phyloP scores from a whole-genome alignment of 2,888 invertebrate species.

The Aspidapion aeneum region DNA sequence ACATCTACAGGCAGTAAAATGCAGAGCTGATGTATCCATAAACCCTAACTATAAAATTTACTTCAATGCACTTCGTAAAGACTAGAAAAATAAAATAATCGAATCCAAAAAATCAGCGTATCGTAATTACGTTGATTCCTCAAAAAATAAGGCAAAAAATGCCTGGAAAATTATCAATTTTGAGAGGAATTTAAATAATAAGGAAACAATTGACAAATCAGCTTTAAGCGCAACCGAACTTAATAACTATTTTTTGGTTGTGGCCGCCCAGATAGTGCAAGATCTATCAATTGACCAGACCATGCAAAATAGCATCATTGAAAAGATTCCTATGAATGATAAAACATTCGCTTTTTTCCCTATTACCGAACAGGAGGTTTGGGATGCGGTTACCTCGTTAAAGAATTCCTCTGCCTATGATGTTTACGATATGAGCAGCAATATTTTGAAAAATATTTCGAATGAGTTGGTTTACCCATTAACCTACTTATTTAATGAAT shows the following conservation, averaged over 20 bases:
- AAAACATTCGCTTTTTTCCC: not conserved
- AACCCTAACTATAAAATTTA: not conserved
- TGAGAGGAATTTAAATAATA: not conserved
- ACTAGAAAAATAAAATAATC: not conserved
- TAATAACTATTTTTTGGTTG: not conserved
- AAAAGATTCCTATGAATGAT: not conserved
- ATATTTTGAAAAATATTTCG: no score
- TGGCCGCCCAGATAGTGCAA: not conserved
- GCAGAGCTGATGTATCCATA: not conserved
- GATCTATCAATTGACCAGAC: not conserved
- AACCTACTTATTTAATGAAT: no score
- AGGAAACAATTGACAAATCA: not conserved
- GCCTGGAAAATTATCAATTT: not conserved
- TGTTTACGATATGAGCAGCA: no score
- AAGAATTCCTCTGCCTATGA: slow-evolving; percentile 1
- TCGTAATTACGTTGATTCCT: not conserved
- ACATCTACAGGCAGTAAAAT: not conserved
- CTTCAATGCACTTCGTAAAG: not conserved
- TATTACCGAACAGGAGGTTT: not conserved
- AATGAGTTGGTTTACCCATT: no score
- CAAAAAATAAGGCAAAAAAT: not conserved
- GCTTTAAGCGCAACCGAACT: not conserved
- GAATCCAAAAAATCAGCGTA: not conserved
- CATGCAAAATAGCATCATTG: not conserved
- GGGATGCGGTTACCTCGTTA: not conserved